These are phyloP conservation scores for Encarsia formosa DNA, from an alignment of 2,888 invertebrate genomes.

Conservation along the genomic window DNA sequence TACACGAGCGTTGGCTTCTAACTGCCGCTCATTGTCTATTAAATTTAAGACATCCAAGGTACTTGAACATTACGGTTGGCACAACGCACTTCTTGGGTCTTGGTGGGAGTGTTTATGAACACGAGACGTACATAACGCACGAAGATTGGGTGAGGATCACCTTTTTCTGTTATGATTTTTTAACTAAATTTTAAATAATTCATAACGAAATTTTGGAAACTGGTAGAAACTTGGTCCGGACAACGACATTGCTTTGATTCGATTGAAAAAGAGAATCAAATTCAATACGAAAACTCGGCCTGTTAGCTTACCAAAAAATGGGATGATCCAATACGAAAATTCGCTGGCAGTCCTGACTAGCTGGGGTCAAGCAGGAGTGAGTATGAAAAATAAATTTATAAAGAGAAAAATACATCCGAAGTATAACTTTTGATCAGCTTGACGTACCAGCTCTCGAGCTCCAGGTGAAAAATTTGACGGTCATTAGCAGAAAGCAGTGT, in stretches of 20 bases:
- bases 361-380: slow-evolving; percentile 6
- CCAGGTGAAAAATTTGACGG: background rate
- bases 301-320: background rate
- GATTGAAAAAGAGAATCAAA: background rate
- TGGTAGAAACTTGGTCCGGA: background rate
- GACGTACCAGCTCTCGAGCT: background rate
- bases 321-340: background rate
- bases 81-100: background rate
- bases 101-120: background rate
- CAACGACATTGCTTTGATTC: slow-evolving; percentile 6
- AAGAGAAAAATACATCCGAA: too few relatives aligned
- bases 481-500: slow-evolving; percentile 1
- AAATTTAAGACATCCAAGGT: background rate
- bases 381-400: too few relatives aligned
- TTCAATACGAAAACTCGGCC: background rate
- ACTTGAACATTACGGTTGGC: slow-evolving; percentile 4
- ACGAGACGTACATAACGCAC: background rate
- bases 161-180: background rate
- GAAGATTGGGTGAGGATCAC: slow-evolving; percentile 7
- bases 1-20: slow-evolving; percentile 10
- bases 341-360: slow-evolving; percentile 1
- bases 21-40: slow-evolving; percentile 11
- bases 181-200: background rate
- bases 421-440: too few relatives aligned
- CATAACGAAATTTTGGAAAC: background rate